Conservation (phyloP, 2,888 invertebrate genomes). For the Megamerina dolium region DNA sequence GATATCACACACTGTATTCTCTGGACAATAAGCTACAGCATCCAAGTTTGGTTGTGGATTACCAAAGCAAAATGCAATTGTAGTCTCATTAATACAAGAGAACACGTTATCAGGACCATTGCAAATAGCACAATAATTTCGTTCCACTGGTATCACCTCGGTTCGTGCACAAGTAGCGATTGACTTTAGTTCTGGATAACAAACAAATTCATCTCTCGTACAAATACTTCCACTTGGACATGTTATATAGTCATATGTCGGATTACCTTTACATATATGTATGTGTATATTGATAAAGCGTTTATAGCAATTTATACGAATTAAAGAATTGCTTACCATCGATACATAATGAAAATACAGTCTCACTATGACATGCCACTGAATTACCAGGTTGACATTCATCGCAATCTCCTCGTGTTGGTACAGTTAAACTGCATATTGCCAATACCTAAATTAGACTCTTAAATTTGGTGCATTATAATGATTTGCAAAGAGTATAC, state of each 20-base stretch:
- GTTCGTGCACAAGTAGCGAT: conserved; percentile 12
- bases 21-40: conserved; percentile 17
- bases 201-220: conserved; percentile 14
- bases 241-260: conserved; percentile 14
- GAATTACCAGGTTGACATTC: conserved; percentile 17
- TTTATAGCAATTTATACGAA: not conserved
- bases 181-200: conserved; percentile 12
- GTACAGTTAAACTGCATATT: no score
- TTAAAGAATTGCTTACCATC: conserved; percentile 15
- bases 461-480: no score
- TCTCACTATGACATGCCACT: conserved; percentile 21
- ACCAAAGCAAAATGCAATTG: conserved; percentile 26
- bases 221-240: conserved; percentile 20
- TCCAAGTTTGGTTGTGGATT: conserved; percentile 12
- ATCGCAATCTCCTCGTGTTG: conserved; percentile 14
- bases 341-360: conserved; percentile 20
- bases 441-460: no score
- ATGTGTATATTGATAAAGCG: not conserved
- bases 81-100: conserved; percentile 21
- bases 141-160: not conserved
- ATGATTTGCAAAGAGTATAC: no score
- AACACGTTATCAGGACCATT: conserved; percentile 14
- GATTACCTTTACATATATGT: conserved; percentile 9
- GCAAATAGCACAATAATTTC: conserved; percentile 26
- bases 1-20: conserved; percentile 26